Base-by-base conservation (phyloP, 2,113 vertebrate genomes). In the Melanotaenia duboulayi region DNA sequence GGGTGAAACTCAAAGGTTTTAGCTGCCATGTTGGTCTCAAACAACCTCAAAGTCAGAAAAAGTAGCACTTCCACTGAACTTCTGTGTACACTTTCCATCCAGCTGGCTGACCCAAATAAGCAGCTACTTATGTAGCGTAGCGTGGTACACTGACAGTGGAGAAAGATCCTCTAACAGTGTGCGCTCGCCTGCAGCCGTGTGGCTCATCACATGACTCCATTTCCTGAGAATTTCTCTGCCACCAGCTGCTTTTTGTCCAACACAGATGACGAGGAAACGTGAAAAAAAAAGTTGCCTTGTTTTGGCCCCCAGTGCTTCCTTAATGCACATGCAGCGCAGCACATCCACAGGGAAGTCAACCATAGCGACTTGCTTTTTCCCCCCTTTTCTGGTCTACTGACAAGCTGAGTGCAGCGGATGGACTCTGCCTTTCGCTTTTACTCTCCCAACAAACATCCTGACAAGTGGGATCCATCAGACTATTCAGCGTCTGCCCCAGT, bases 101-200 rank as follows among this genome's bases (percentile, higher is more conserved):
- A 56, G 19, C 66, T 7, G 59, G 17, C 0, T 85, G 86, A 87
- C 85, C 85, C 85, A 85, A 54, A 87, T 76, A 85, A 87, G 82
- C 82, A 82, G 66, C 65, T 74, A 69, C 81, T 74, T 74, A 56
- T 73, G 57, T 7, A n/a, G 78, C 44, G 8, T 19, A 3, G 28
- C 0, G 49, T 11, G 17, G 14, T 23, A 3, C 44, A 0, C 66
- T 4, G 28, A 75, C 85, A 82, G 71, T 78, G 42, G 55, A 80
- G 61, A 67, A 49, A 56, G 67, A 37, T 46, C 51, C 62, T 52
- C 49, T 35, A 1, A 72, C 54, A 40, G 74, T 2, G 48, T 32
- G 51, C 0, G 62, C 42, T 40, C 7, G 67, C 80, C 79, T 40
- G 83, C 50, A 61, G 78, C 65, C 46, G 7, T 25, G 70, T 35